phyloP scores from a whole-genome alignment of 2,888 invertebrate genomes.

The Melinaea marsaeus region DNA sequence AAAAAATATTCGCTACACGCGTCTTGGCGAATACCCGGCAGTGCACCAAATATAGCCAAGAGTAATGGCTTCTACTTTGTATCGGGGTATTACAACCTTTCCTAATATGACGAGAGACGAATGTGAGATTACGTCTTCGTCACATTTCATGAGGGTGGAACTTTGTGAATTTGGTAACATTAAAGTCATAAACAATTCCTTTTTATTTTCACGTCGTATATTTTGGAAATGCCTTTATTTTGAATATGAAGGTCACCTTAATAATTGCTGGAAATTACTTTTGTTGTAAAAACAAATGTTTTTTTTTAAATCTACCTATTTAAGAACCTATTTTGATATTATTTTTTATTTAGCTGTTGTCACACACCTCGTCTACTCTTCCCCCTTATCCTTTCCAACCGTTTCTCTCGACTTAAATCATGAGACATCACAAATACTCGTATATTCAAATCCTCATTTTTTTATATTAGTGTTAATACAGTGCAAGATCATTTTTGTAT shows the following conservation, averaged over 20 bases:
- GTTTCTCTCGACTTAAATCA: too few species aligned
- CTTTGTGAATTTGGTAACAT: slow-evolving; percentile 38
- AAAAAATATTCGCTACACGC: slow-evolving; percentile 29
- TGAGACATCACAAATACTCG: too few species aligned
- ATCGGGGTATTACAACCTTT: slow-evolving; percentile 51
- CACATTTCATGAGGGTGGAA: slow-evolving; percentile 43
- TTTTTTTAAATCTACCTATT: too few species aligned
- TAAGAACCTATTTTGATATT: too few species aligned
- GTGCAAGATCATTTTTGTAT: too few species aligned
- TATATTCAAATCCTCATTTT: too few species aligned
- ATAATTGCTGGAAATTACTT: not conserved
- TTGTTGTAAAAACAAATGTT: too few species aligned
- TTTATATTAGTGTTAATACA: too few species aligned
- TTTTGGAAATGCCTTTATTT: slow-evolving; percentile 7
- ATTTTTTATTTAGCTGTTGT: too few species aligned
- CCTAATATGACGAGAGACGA: slow-evolving; percentile 67
- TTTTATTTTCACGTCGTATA: slow-evolving; percentile 37
- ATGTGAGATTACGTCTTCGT: slow-evolving; percentile 54
- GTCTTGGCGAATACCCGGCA: slow-evolving; percentile 29
- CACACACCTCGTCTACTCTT: too few species aligned
- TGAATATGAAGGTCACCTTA: not conserved
- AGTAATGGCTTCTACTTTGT: slow-evolving; percentile 57
- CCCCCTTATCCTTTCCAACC: too few species aligned
- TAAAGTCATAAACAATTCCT: slow-evolving; percentile 50
- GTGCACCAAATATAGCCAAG: slow-evolving; percentile 39